These are phyloP conservation scores for Ictalurus furcatus DNA, from an alignment of 2,113 vertebrate species.

Conservation along the genomic window DNA sequence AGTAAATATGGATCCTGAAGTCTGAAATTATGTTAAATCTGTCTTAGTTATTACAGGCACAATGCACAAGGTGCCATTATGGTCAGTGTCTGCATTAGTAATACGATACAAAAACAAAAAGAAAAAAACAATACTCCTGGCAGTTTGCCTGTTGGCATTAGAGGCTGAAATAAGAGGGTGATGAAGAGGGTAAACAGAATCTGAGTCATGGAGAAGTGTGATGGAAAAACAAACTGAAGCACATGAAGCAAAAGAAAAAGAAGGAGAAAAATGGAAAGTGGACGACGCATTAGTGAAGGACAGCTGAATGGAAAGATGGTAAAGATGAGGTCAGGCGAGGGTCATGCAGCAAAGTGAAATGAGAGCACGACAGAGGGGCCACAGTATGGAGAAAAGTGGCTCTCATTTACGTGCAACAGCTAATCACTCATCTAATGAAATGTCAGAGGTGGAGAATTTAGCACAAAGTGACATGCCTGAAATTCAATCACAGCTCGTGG, in stretches of 20 bases:
- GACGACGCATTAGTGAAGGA: neutral
- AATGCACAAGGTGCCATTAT: slow-evolving; percentile 8
- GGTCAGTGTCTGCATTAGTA: slow-evolving; percentile 44
- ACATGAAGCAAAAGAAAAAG: slow-evolving; percentile 14
- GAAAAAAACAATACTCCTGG: slow-evolving; percentile 12
- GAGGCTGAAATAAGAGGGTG: neutral
- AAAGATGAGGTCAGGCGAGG: slow-evolving; percentile 12
- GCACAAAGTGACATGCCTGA: slow-evolving; percentile 16
- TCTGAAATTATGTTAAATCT: slow-evolving; percentile 23
- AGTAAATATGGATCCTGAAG: neutral
- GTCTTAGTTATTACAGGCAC: slow-evolving; percentile 19
- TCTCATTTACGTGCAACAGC: slow-evolving; percentile 12
- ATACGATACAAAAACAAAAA: slow-evolving; percentile 31
- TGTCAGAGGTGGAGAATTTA: slow-evolving; percentile 40
- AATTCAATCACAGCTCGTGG: slow-evolving; percentile 47
- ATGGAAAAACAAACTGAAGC: slow-evolving; percentile 24
- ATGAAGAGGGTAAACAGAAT: slow-evolving; percentile 28
- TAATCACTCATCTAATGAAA: slow-evolving; percentile 43
- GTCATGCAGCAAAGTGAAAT: neutral
- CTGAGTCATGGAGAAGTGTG: slow-evolving; percentile 22
- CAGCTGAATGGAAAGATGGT: slow-evolving; percentile 14
- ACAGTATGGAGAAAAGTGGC: slow-evolving; percentile 22
- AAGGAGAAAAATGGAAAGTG: neutral
- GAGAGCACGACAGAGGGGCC: slow-evolving; percentile 3
- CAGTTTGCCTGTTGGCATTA: slow-evolving; percentile 19